These are phyloP conservation scores for Myoxocephalus aenaeus DNA, from an alignment of 2,797 vertebrate species.

Conservation along the genomic window DNA sequence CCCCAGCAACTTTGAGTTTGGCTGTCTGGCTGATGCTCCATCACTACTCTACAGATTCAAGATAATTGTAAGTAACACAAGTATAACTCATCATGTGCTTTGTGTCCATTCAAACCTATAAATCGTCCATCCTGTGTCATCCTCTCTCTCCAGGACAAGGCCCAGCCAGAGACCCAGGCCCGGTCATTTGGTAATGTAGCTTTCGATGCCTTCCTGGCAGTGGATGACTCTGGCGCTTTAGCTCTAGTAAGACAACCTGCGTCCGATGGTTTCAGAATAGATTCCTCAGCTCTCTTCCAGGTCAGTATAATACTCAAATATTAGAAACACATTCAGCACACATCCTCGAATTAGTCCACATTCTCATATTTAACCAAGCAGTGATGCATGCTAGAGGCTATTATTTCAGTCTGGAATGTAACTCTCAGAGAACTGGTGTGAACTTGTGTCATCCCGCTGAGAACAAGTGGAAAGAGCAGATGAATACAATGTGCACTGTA, in stretches of 20 bases:
- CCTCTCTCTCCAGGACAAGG: slow-evolving; percentile 87
- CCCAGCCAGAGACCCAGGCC: slow-evolving; percentile 95
- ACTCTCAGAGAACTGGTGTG: slow-evolving; percentile 7
- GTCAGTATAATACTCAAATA: slow-evolving; percentile 63
- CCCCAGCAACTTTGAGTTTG: slow-evolving; percentile 91
- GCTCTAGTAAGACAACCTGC: slow-evolving; percentile 92
- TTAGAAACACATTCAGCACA: slow-evolving; percentile 6
- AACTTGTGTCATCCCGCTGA: background rate
- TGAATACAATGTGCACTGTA: background rate
- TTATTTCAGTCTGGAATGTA: background rate
- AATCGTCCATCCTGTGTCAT: background rate
- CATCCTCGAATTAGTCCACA: background rate
- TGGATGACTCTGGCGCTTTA: slow-evolving; percentile 90
- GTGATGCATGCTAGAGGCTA: background rate
- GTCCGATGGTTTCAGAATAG: slow-evolving; percentile 94
- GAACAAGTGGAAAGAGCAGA: background rate
- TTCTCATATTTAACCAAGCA: background rate
- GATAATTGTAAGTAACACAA: slow-evolving; percentile 89
- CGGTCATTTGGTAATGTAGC: slow-evolving; percentile 87
- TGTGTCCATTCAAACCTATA: background rate
- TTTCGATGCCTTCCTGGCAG: slow-evolving; percentile 90
- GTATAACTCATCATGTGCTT: background rate
- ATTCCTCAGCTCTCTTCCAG: slow-evolving; percentile 95
- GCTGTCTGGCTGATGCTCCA: slow-evolving; percentile 93
- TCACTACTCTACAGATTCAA: slow-evolving; percentile 95